Conservation (phyloP, 2,113 vertebrate genomes). For the Hymenochirus boettgeri region DNA sequence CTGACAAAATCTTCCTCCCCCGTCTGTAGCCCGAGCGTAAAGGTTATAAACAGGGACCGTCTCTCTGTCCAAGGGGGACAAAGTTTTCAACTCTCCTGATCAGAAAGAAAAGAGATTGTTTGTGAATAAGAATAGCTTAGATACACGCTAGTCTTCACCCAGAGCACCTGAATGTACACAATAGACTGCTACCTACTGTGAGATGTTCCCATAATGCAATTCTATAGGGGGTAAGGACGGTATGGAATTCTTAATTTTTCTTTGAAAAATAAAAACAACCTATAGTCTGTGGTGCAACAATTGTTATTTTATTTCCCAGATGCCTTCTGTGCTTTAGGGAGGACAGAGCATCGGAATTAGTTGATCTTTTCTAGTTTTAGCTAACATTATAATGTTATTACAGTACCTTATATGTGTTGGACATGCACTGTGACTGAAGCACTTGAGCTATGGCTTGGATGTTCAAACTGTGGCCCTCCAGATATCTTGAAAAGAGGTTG, state of each 20-base stretch:
- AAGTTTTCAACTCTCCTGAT: slow-evolving; percentile 84
- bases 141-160: slow-evolving; percentile 10
- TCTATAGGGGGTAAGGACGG: no score
- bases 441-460: no score
- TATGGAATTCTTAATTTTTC: no score
- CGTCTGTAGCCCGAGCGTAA: slow-evolving; percentile 80
- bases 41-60: slow-evolving; percentile 73
- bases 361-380: no score
- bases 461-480: no score
- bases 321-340: no score
- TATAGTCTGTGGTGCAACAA: slow-evolving; percentile 10
- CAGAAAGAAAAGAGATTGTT: slow-evolving; percentile 35
- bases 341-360: no score
- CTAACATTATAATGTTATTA: no score
- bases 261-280: not conserved
- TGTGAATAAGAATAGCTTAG: slow-evolving; percentile 5
- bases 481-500: no score
- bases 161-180: slow-evolving; percentile 16
- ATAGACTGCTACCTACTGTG: not conserved
- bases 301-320: no score
- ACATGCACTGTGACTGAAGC: no score
- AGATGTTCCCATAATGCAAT: slow-evolving; percentile 22
- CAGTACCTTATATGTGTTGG: no score
- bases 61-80: slow-evolving; percentile 79
- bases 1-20: slow-evolving; percentile 84